These are phyloP conservation scores for Menidia beryllina DNA, from an alignment of 2,113 vertebrate species.

Conservation along the genomic window DNA sequence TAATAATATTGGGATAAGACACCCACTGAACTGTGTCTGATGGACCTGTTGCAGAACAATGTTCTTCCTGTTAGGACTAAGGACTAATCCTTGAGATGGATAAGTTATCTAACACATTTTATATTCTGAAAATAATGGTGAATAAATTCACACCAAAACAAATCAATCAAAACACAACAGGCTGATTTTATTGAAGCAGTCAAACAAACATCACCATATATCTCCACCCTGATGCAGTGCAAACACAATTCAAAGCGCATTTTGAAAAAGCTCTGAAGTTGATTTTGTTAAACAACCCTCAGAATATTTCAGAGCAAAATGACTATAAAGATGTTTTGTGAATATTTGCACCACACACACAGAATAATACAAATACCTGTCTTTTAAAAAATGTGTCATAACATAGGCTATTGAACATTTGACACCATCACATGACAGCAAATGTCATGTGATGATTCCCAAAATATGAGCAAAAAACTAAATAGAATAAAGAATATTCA, in stretches of 20 bases:
- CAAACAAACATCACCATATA: not conserved
- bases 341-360: conserved; percentile 3
- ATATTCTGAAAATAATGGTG: not conserved
- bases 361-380: not conserved
- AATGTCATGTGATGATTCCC: conserved; percentile 8
- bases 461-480: conserved; percentile 17
- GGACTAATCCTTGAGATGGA: not conserved
- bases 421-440: not conserved
- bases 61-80: too few species aligned
- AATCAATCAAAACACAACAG: not conserved
- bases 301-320: not conserved
- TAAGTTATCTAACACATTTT: not conserved
- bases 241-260: conserved; percentile 19
- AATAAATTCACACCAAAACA: not conserved
- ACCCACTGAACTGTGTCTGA: too few species aligned
- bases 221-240: not conserved
- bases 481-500: conserved; percentile 14
- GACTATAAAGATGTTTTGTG: not conserved
- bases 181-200: conserved; percentile 15
- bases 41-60: too few species aligned
- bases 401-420: not conserved
- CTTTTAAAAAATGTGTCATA: not conserved
- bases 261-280: not conserved
- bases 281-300: conserved; percentile 2
- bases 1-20: too few species aligned